Percentiles rank a stretch among this genome's conserved stretches.
Evolutionary conservation across 1,140 invertebrate genomes (phyloP).

Genomic region (Drosophila simulans): DNA sequence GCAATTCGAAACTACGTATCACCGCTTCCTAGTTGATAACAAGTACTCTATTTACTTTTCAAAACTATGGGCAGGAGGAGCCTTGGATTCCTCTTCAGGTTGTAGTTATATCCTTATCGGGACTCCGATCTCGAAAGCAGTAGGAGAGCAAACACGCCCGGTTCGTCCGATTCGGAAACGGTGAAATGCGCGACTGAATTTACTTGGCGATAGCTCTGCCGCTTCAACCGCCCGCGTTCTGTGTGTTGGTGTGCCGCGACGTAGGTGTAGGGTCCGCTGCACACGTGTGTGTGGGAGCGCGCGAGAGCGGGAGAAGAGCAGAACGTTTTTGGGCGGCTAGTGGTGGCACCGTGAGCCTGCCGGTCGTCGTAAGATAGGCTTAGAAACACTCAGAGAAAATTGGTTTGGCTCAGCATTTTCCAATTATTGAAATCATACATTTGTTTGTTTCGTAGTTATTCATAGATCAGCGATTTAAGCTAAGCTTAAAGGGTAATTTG

Average conservation of each 20-base stretch:
- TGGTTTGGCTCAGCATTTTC: too few species aligned
- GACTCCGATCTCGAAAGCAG: constrained; percentile 23
- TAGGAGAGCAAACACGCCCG: constrained; percentile 28
- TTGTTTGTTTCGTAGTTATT: too few species aligned
- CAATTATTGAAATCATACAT: too few species aligned
- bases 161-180: constrained; percentile 31
- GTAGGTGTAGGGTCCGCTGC: constrained; percentile 20
- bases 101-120: constrained; percentile 22
- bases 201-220: constrained; percentile 22
- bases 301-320: constrained; percentile 40
- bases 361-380: neutral
- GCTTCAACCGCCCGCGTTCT: constrained; percentile 1
- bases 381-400: neutral
- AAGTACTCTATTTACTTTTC: constrained; percentile 29
- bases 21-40: constrained; percentile 2
- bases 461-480: too few species aligned
- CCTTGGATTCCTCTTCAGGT: neutral
- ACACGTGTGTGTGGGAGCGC: constrained; percentile 19
- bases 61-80: neutral
- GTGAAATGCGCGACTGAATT: constrained; percentile 36
- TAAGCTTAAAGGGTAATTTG: too few species aligned
- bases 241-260: constrained; percentile 1
- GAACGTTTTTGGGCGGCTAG: constrained; percentile 17
- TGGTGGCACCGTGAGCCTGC: constrained; percentile 43
- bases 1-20: neutral